Evolutionary conservation across 2,797 vertebrate genomes (phyloP).

Genomic region (Ciconia nigra): DNA sequence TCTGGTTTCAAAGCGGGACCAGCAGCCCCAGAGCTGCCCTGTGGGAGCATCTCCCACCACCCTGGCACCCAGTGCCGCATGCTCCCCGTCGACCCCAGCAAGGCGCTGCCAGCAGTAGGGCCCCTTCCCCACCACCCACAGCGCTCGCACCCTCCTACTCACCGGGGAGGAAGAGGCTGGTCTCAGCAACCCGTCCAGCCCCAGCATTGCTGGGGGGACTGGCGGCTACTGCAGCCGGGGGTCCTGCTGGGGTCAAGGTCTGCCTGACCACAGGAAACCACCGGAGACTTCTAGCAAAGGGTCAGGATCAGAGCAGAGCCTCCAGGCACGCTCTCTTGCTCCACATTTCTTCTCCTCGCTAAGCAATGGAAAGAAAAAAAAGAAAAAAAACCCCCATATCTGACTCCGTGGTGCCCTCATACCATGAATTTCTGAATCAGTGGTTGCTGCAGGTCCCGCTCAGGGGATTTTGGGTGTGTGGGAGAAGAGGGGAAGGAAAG

Average conservation of each 20-base stretch:
- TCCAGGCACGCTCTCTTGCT: neutral
- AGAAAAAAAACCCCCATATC: neutral
- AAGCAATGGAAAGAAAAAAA: neutral
- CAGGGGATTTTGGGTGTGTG: conserved; percentile 64
- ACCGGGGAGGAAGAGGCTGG: conserved; percentile 35
- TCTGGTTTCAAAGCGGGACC: neutral
- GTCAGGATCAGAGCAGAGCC: neutral
- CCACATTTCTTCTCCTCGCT: neutral
- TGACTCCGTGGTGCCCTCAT: neutral
- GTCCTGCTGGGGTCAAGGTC: neutral
- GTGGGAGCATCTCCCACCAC: fast-evolving
- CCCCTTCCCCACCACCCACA: neutral
- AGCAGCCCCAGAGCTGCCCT: neutral
- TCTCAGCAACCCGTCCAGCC: conserved; percentile 29
- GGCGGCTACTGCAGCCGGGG: neutral
- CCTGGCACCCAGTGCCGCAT: fast-evolving
- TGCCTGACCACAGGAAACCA: neutral
- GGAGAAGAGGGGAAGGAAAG: conserved; percentile 62
- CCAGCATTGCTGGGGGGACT: neutral
- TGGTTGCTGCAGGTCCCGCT: conserved; percentile 27
- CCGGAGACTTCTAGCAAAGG: neutral
- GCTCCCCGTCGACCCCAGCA: neutral
- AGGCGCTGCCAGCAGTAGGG: neutral
- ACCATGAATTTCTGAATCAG: conserved; percentile 62
- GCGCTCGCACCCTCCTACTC: neutral